Evolutionary conservation across 2,797 vertebrate genomes (phyloP), one percentile per base, ranked within the genome.

Genomic region (Heliangelus exortis): DNA sequence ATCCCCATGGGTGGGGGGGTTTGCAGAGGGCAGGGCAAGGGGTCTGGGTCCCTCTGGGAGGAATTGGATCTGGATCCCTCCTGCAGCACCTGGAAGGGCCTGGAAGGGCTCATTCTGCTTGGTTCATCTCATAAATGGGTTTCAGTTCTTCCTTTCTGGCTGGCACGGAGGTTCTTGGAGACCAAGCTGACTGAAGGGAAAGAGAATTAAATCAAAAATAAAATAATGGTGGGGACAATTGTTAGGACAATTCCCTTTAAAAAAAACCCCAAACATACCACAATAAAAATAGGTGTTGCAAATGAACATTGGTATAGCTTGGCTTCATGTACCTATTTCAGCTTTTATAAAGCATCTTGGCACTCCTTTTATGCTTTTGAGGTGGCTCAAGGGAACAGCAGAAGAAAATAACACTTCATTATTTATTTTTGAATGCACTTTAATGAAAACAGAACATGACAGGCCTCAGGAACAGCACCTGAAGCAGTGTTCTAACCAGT

Each of bases 71-170:
- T 2, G 10, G 47, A 33, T 7, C 39, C 5, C 13, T 41, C 14
- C 13, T 41, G 39, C 39, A 41, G 39, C 13, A 41, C 48, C 74
- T 87, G 50, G n/a, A 15, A 74, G 50, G 53, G 19, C 48, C 74
- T 87, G 50, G n/a, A 15, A 74, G 50, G 53, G 19, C 55, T 43
- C 29, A 57, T 88, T 82, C 80, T 74, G 71, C 45, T 74, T 80
- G 45, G 28, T 71, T 51, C 36, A 15, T 45, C 48, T 61, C 26
- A 63, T 82, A 18, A 41, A 75, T 0, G 2, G 51, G 34, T 90
- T 93, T 91, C 74, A 74, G 57, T 93, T 88, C 90, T 76, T 84
- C 66, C 58, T 63, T 62, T 34, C 23, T 6, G 59, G 2, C 69
- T 23, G 28, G 28, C 1, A 15, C 22, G 36, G 67, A 77, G 31